phyloP scores from a whole-genome alignment of 2,888 invertebrate species.

The Calephelis perditalis region DNA sequence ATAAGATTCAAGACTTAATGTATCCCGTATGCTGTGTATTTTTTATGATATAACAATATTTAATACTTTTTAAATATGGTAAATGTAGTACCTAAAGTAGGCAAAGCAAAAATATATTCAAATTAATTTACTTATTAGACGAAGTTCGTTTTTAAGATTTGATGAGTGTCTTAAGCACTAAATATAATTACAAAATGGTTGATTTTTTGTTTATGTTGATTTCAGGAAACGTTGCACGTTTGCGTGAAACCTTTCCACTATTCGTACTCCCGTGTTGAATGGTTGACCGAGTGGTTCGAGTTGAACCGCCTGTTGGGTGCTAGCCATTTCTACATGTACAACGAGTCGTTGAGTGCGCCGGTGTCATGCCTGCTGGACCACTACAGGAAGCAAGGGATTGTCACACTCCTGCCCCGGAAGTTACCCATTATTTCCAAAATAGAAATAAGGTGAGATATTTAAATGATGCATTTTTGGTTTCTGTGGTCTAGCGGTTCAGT shows the following conservation, averaged over 20 bases:
- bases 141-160: too few relatives aligned
- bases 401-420: conserved; percentile 89
- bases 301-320: conserved; percentile 90
- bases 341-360: conserved; percentile 89
- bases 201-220: conserved; percentile 22
- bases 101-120: too few relatives aligned
- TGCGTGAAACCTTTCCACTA: conserved; percentile 96
- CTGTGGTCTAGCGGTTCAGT: too few relatives aligned
- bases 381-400: conserved; percentile 81
- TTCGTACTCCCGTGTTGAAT: conserved; percentile 89
- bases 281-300: conserved; percentile 93
- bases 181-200: background rate
- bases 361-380: conserved; percentile 87
- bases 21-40: too few relatives aligned
- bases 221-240: conserved; percentile 81
- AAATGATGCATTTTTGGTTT: too few relatives aligned
- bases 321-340: conserved; percentile 93
- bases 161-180: too few relatives aligned
- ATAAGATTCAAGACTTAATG: too few relatives aligned
- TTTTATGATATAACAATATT: too few relatives aligned
- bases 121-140: too few relatives aligned
- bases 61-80: too few relatives aligned
- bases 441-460: conserved; percentile 80
- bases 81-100: too few relatives aligned
- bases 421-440: conserved; percentile 91